Evolutionary conservation across 2,797 vertebrate species (phyloP), one percentile per base, ranked within the genome.

Genomic region (Aplochiton taeniatus): DNA sequence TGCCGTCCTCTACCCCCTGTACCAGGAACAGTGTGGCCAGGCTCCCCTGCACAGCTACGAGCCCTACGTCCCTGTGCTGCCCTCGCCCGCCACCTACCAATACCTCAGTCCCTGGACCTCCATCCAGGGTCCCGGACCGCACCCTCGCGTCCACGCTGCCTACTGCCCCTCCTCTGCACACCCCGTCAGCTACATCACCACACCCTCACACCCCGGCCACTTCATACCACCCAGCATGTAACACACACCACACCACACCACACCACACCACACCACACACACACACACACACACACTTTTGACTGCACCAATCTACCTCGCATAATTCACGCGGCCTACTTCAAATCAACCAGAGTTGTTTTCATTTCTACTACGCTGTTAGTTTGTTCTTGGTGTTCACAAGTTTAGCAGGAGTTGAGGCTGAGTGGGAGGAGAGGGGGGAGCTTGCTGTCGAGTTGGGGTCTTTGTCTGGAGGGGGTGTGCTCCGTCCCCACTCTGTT

Each of bases 31-130:
- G 48, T 94, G 90, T 75, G 77, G 67, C 68, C 90, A 90, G 68
- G 84, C 88, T n/a, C 58, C 89, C 20, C 52, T 91, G 69, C 66
- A 81, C 50, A 71, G 78, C 62, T 82, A 91, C 73, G 88, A 93
- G 68, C 76, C 89, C 16, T 83, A 88, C 63, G 56, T 90, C 70
- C 55, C 83, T 48, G 43, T 95, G 82, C 80, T 91, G 72, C 85
- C 92, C 70, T 83, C 93, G 52, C 85, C 93, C 65, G 73, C 91
- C 61, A 85, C 94, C 63, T 93, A 92, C 80, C 86, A 85, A 61
- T 94, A 64, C 72, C 52, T 93, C 19, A 65, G 89, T 20, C 81
- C 93, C 58, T 93, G 94, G 91, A 89, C 93, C 61, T 92, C 94
- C 19, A 79, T 87, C 2, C 63, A 89, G 20, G 90, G 78, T 71